Conservation (phyloP, 2,797 vertebrate genomes). For the Megaceryle alcyon region DNA sequence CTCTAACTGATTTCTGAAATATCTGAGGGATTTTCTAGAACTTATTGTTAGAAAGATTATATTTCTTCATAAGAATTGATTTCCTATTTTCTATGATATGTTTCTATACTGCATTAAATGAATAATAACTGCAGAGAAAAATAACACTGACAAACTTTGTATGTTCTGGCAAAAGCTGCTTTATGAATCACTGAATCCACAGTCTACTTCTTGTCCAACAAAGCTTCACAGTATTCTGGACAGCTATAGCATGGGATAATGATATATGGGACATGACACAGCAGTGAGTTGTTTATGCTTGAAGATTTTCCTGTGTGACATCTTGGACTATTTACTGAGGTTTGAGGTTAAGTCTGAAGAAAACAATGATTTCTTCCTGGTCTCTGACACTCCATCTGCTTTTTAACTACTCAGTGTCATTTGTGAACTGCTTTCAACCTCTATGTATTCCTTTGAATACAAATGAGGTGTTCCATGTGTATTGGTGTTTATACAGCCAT, state of each 20-base stretch:
- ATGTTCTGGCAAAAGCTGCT: background rate
- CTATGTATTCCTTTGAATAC: background rate
- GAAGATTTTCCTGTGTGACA: slow-evolving; percentile 18
- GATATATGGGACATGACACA: background rate
- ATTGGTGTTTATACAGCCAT: background rate
- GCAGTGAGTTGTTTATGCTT: background rate
- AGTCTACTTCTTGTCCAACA: background rate
- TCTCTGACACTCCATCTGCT: background rate
- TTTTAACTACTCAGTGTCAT: background rate
- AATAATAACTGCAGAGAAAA: background rate
- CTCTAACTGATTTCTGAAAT: background rate
- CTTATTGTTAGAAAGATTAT: background rate
- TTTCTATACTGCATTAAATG: background rate
- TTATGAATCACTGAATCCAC: slow-evolving; percentile 44
- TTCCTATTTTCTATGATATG: background rate
- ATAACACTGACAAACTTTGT: background rate
- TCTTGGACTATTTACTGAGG: slow-evolving; percentile 4
- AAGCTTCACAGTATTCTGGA: slow-evolving; percentile 3
- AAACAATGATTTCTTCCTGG: background rate
- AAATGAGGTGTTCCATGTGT: background rate
- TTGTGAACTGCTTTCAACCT: background rate
- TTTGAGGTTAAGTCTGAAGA: slow-evolving; percentile 50
- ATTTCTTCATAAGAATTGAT: background rate
- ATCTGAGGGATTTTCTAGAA: background rate
- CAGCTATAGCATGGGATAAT: slow-evolving; percentile 29